Conservation (phyloP, 1,140 invertebrate genomes). For the Pectinophora gossypiella region DNA sequence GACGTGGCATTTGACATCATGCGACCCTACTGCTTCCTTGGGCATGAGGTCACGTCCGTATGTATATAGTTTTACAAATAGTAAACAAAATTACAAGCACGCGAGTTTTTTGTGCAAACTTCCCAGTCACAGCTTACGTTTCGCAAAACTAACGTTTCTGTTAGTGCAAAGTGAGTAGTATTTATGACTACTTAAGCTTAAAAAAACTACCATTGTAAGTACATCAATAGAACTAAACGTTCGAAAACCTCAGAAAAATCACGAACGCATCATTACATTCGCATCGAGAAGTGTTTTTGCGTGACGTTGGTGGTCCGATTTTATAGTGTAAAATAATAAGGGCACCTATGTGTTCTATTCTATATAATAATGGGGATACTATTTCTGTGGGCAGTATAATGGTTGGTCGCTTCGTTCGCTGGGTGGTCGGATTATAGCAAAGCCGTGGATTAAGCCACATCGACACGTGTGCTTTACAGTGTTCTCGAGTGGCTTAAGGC, state of each 20-base stretch:
- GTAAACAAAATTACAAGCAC: too few species aligned
- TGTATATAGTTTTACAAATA: too few species aligned
- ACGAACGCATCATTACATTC: slow-evolving; percentile 67
- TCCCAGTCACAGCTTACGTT: background rate
- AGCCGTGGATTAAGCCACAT: slow-evolving; percentile 60
- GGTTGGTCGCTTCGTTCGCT: slow-evolving; percentile 35
- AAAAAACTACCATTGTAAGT: slow-evolving; percentile 10
- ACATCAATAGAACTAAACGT: slow-evolving; percentile 22
- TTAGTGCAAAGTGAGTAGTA: slow-evolving; percentile 2
- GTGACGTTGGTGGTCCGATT: slow-evolving; percentile 60
- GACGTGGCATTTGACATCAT: too few species aligned
- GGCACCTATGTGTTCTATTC: slow-evolving; percentile 54
- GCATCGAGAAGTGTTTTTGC: slow-evolving; percentile 40
- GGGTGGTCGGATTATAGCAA: slow-evolving; percentile 68
- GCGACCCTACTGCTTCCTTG: too few species aligned
- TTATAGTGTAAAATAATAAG: slow-evolving; percentile 64
- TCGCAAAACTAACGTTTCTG: background rate
- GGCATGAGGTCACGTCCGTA: too few species aligned
- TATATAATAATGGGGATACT: slow-evolving; percentile 63
- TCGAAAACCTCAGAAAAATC: slow-evolving; percentile 51
- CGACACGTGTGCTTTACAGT: slow-evolving; percentile 65
- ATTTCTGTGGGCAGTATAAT: slow-evolving; percentile 60
- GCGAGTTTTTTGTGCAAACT: slow-evolving; percentile 5
- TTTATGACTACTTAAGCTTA: background rate
- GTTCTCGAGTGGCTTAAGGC: slow-evolving; percentile 54